phyloP scores from a whole-genome alignment of 2,888 invertebrate genomes.

The Aphidoletes aphidimyza region DNA sequence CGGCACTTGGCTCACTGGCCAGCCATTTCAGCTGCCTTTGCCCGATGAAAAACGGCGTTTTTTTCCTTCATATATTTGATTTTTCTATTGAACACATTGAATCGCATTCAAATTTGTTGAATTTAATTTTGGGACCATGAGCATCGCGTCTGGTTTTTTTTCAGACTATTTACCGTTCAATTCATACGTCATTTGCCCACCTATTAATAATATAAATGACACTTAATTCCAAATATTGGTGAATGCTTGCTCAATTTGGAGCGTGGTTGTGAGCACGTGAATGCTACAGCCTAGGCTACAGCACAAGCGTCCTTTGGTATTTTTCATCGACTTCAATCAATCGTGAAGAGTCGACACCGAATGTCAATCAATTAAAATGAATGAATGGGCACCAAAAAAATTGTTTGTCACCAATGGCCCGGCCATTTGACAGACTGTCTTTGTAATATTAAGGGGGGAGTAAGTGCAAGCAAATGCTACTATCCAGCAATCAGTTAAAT shows the following conservation, averaged over 20 bases:
- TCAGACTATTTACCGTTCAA: slow-evolving; percentile 24
- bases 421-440: not conserved
- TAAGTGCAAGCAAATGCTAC: not conserved
- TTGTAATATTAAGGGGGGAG: not conserved
- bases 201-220: slow-evolving; percentile 46
- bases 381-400: slow-evolving; percentile 4
- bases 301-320: not conserved
- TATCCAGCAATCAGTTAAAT: not conserved
- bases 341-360: slow-evolving; percentile 38
- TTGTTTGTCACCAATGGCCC: slow-evolving; percentile 18
- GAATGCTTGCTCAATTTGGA: too few relatives aligned
- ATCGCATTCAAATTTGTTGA: slow-evolving; percentile 16
- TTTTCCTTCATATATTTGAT: not conserved
- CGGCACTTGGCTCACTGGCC: not conserved
- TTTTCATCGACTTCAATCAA: slow-evolving; percentile 43
- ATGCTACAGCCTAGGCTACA: not conserved
- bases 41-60: slow-evolving; percentile 14
- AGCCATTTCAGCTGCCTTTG: not conserved
- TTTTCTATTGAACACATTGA: too few relatives aligned
- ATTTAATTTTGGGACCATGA: slow-evolving; percentile 3
- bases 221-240: slow-evolving; percentile 14
- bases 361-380: slow-evolving; percentile 54
- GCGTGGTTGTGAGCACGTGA: too few relatives aligned
- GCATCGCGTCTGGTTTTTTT: not conserved
- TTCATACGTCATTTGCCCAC: slow-evolving; percentile 30